Percentiles rank a stretch among this genome's conserved stretches.
These are phyloP conservation scores for Spialia ferax DNA, from an alignment of 2,888 invertebrate genomes.

Conservation along the genomic window DNA sequence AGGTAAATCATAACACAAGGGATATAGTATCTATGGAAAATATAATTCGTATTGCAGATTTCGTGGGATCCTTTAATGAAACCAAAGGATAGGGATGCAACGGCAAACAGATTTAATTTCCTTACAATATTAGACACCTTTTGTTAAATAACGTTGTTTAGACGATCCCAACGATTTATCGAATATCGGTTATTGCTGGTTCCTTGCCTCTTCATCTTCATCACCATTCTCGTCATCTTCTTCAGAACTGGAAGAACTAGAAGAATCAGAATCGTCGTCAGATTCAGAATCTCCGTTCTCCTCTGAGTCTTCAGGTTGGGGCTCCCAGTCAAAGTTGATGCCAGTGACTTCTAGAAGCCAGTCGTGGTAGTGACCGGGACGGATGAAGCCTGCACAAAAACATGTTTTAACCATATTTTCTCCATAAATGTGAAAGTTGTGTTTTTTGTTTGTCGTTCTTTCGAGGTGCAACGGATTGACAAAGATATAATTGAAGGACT, in stretches of 20 bases:
- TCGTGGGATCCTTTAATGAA: too few species aligned
- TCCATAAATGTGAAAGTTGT: too few species aligned
- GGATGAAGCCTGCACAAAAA: constrained; percentile 59
- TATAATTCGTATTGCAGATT: too few species aligned
- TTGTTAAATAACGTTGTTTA: too few species aligned
- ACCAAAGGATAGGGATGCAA: too few species aligned
- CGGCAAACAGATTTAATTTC: too few species aligned
- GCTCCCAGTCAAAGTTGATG: constrained; percentile 59
- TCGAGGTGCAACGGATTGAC: too few species aligned
- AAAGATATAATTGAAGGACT: too few species aligned
- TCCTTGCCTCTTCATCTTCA: neutral
- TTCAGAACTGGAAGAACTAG: neutral
- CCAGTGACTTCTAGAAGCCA: constrained; percentile 61
- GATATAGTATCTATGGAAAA: too few species aligned
- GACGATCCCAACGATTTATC: neutral
- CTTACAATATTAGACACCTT: too few species aligned
- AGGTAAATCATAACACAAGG: too few species aligned
- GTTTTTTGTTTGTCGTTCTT: too few species aligned
- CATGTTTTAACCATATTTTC: neutral
- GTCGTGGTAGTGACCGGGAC: constrained; percentile 64
- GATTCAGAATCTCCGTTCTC: constrained; percentile 3
- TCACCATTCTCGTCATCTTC: neutral
- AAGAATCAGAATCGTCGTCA: neutral
- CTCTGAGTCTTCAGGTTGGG: neutral
- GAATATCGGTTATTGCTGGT: neutral